Evolutionary conservation across 2,888 invertebrate species (phyloP), one percentile per base, ranked within the genome.

Genomic region (Hanleya hanleyi): DNA sequence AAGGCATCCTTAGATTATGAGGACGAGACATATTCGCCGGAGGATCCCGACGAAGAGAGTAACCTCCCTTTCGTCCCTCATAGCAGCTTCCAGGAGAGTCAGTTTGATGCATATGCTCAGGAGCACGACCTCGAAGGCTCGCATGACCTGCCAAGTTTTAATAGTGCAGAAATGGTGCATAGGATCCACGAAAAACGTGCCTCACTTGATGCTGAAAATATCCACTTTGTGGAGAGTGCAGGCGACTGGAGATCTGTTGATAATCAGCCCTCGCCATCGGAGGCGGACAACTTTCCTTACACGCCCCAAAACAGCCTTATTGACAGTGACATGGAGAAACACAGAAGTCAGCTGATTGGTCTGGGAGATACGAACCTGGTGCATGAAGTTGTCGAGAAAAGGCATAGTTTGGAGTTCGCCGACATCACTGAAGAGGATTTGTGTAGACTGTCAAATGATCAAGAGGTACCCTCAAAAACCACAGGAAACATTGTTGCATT

Each of bases 1-100:
- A 87, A 90, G 66, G 89, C 87, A 6, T 86, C 87, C 32, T 78
- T 91, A 29, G 79, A 71, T 18, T 61, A 66, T 51, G 51, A 38
- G 1, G 67, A 72, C 9, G 78, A 74, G n/a, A n/a, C 26, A 9
- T n/a, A n/a, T n/a, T n/a, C n/a, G n/a, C 18, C 70, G 41, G 26
- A 26, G 26, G 62, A 61, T n/a, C 32, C 18, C 29, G 57, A 22
- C 7, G 67, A 51, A 5, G 72, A 70, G 18, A 62, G 26, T 32
- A 62, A 74, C 15, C 64, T 69, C 12, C 84, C 86, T 15, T 85
- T 79, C 61, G 83, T 85, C 0, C 86, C 86, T 1, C 80, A 80
- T 37, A 87, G 85, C 68, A 85, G 85, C 73, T 82, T 76, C 66
- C 29, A 70, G 29, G 65, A 65, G 9, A 57, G 7, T 26, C 57